Base-by-base conservation (phyloP, 2,888 invertebrate species). In the Prosapia bicincta region DNA sequence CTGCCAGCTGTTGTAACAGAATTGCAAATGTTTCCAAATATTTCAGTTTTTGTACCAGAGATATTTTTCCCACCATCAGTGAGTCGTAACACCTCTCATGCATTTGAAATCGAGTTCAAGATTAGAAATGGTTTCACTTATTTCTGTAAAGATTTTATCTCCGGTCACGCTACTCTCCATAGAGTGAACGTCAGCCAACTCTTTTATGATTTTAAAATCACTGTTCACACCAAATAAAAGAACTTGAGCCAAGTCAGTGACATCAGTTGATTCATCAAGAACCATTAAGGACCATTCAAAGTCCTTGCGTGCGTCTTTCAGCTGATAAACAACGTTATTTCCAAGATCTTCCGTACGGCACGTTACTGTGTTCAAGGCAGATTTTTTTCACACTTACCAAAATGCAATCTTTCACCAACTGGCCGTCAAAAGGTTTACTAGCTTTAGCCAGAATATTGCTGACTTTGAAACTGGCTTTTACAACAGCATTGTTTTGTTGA, bases 21-120 rank as follows among this genome's bases (percentile, higher is more conserved):
- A 13, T 30, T 70, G 32, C 3, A 43, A 20, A 71, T 6, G 10
- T 38, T 30, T 20, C 43, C 71, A 38, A 71, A 38, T 71, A 71
- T 24, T 71, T 23, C 71, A 32, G 10, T 38, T 20, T 68, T 38
- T 38, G 5, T 71, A 13, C 71, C 65, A 71, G 25, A 71, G 54
- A 71, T 71, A 71, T 71, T 71, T 71, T 71, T 71, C 1, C 71
- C 71, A 54, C n/a, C 71, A 54, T 43, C 71, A 1, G 15, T 71
- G 1, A n/a, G n/a, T n/a, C n/a, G 71, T 71, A 3, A 54, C 65
- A 26, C 24, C 43, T 54, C 54, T 71, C n/a, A 71, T 3, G 10
- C 38, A 23, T 20, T 71, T 38, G 23, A 71, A 32, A 32, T 70
- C n/a, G 10, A 70, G 70, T 13, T 20, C 23, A 71, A 71, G 43